phyloP scores from a whole-genome alignment of 2,113 vertebrate species.

The Arenaria interpres region DNA sequence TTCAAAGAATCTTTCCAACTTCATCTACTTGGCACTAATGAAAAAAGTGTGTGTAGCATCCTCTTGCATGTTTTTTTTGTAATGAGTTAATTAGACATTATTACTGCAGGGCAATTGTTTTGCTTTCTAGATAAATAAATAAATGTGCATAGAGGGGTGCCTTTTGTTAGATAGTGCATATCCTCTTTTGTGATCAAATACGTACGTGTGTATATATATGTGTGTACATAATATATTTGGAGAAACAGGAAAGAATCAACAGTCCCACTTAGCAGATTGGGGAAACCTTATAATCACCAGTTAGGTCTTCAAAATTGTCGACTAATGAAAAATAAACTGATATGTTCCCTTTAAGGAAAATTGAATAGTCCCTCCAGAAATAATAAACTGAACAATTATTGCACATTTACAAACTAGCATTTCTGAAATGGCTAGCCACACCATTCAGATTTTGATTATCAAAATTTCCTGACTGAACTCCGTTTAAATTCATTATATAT shows the following conservation, averaged over 20 bases:
- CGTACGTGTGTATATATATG: too few species aligned
- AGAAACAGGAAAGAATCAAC: background rate
- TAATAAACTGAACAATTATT: background rate
- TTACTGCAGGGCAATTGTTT: background rate
- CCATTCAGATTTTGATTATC: background rate
- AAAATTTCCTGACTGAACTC: background rate
- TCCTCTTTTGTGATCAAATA: background rate
- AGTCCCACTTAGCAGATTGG: background rate
- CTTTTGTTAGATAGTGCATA: background rate
- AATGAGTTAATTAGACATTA: background rate
- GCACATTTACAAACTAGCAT: background rate
- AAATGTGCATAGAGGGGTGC: too few species aligned
- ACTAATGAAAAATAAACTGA: background rate
- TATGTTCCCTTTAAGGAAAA: background rate
- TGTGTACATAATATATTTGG: background rate
- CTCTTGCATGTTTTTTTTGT: background rate
- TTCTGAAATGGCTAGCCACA: background rate
- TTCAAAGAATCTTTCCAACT: background rate
- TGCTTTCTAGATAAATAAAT: background rate
- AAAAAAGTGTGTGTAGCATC: background rate
- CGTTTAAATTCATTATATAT: background rate
- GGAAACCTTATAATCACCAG: background rate
- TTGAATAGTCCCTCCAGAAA: background rate
- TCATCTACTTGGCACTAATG: background rate
- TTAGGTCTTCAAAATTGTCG: background rate